These are phyloP conservation scores for Entomyzon cyanotis DNA, from an alignment of 2,113 vertebrate species.

Conservation along the genomic window DNA sequence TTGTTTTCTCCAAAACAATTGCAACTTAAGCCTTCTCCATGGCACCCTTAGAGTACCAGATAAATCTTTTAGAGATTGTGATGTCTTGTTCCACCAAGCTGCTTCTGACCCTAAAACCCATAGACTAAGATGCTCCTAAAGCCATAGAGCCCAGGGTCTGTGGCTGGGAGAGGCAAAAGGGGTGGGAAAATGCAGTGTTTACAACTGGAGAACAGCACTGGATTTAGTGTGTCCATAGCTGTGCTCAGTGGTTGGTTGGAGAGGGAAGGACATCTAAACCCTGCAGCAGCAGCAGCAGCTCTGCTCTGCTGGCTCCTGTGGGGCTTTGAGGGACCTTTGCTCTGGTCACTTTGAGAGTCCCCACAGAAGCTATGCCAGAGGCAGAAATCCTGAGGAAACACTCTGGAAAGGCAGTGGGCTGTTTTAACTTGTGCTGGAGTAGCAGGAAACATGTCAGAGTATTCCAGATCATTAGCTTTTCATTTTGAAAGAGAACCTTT, in stretches of 20 bases:
- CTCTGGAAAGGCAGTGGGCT: background rate
- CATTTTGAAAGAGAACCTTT: background rate
- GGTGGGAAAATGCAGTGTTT: background rate
- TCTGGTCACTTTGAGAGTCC: background rate
- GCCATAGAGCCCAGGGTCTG: accelerated
- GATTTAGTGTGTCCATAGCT: accelerated
- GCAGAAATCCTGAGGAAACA: too few relatives aligned
- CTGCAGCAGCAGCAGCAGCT: background rate
- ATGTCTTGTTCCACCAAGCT: background rate
- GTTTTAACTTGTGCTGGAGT: background rate
- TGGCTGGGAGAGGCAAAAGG: background rate
- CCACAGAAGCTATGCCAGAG: background rate
- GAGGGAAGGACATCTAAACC: background rate
- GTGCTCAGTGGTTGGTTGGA: accelerated
- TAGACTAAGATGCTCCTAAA: background rate
- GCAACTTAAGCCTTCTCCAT: background rate
- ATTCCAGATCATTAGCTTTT: background rate
- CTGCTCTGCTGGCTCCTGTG: background rate
- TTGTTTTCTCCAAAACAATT: background rate
- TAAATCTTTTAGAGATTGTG: background rate
- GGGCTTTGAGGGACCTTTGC: background rate
- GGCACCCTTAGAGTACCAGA: too few relatives aligned
- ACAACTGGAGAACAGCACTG: background rate
- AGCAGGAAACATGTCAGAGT: background rate
- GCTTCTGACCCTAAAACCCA: background rate